Evolutionary conservation across 2,888 invertebrate species (phyloP).

Genomic region (Oxytorus armatus): DNA sequence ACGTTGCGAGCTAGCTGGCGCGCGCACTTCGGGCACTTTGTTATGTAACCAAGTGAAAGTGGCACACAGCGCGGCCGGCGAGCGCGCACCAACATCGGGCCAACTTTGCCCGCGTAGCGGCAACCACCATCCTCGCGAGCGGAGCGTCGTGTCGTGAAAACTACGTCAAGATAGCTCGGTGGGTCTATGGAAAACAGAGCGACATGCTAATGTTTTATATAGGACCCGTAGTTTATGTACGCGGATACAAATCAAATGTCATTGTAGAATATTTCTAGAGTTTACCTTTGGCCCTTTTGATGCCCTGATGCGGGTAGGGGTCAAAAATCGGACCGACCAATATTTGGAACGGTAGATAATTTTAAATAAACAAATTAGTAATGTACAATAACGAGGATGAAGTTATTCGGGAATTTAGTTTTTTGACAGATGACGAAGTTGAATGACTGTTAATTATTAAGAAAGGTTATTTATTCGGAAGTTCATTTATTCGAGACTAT

Average conservation of each 20-base stretch:
- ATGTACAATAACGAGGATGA: no score
- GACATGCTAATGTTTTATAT: neutral
- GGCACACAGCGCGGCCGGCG: constrained; percentile 79
- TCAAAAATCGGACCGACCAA: no score
- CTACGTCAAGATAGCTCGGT: constrained; percentile 10
- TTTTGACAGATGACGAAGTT: no score
- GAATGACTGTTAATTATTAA: no score
- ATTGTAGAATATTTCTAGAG: no score
- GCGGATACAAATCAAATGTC: neutral
- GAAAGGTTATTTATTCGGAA: no score
- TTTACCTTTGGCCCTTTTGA: no score
- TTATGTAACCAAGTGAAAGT: constrained; percentile 85
- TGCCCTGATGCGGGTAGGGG: no score
- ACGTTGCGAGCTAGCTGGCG: constrained; percentile 70
- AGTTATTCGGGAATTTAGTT: no score
- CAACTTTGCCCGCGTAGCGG: constrained; percentile 69
- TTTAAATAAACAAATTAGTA: no score
- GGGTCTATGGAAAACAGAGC: neutral
- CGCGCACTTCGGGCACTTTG: constrained; percentile 75
- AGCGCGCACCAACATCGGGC: constrained; percentile 76
- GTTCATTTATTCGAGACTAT: no score
- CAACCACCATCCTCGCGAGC: constrained; percentile 59
- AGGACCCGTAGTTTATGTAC: neutral
- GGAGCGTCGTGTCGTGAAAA: constrained; percentile 39
- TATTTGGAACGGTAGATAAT: no score